Evolutionary conservation across 2,888 invertebrate genomes (phyloP).

Genomic region (Leptogaster cylindrica): DNA sequence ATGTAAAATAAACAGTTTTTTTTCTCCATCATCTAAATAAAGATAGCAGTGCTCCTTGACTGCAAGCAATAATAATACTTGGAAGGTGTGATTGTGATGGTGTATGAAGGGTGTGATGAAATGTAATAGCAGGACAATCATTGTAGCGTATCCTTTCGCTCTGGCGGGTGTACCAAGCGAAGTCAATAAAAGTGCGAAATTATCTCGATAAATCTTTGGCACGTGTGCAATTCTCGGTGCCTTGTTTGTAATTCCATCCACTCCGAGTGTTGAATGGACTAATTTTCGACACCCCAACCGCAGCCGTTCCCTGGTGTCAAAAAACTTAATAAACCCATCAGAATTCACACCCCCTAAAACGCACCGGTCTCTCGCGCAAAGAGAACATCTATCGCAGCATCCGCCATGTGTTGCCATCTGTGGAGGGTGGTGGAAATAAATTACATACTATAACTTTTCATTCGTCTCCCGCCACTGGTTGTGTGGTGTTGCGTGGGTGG

Average conservation of each 20-base stretch:
- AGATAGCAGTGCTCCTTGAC: not conserved
- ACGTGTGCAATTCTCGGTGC: slow-evolving; percentile 38
- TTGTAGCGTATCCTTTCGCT: too few relatives aligned
- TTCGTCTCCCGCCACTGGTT: not conserved
- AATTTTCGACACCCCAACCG: slow-evolving; percentile 32
- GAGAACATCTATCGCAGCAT: slow-evolving; percentile 30
- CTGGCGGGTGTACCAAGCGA: too few relatives aligned
- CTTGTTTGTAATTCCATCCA: slow-evolving; percentile 35
- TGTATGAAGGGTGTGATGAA: too few relatives aligned
- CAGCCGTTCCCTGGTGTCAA: slow-evolving; percentile 42
- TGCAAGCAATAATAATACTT: not conserved
- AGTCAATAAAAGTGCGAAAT: slow-evolving; percentile 46
- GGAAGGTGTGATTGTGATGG: too few relatives aligned
- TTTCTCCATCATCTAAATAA: not conserved
- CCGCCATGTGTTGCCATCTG: slow-evolving; percentile 40
- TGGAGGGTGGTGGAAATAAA: slow-evolving; percentile 31
- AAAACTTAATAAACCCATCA: slow-evolving; percentile 48
- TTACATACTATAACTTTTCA: slow-evolving; percentile 37
- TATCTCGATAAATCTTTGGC: slow-evolving; percentile 45
- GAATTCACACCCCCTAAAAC: slow-evolving; percentile 34
- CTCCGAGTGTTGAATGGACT: slow-evolving; percentile 14
- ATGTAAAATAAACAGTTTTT: too few relatives aligned
- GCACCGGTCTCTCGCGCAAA: slow-evolving; percentile 28
- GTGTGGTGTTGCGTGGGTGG: not conserved
- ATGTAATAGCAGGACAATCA: too few relatives aligned